Evolutionary conservation across 2,113 vertebrate species (phyloP), one percentile per base, ranked within the genome.

Genomic region (Carassius auratus): DNA sequence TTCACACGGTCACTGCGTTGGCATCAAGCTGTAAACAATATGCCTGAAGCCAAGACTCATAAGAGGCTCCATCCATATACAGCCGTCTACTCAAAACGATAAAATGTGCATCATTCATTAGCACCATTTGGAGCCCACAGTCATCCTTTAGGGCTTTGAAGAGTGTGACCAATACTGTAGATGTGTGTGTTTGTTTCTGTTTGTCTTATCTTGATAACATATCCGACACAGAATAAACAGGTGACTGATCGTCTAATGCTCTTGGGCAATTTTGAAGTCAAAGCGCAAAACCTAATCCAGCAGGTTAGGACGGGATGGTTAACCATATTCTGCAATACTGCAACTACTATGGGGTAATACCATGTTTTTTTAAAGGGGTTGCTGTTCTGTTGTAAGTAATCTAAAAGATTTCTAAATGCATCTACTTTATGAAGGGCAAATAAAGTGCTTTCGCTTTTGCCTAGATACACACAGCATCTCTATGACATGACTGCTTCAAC

Each of bases 31-130:
- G 45, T 82, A 82, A 82, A 82, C 64, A 71, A 26, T 71, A 64
- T 55, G 66, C 42, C 48, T 71, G 26, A 36, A 71, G 26, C 30
- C 80, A 71, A 48, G 19, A 82, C 26, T 69, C 79, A 45, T 21
- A 14, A 57, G 64, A 38, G 23, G 48, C 48, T 12, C 17, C 21
- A 5, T 64, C 36, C 14, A 15, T 26, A 38, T 66, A 81, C 45
- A 82, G 61, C 38, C 33, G 79, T 81, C 80, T 30, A 55, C 48
- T 57, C 23, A 71, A 33, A 52, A 71, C 79, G 71, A 82, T 71
- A 17, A 69, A 21, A 71, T 82, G 23, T 13, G 17, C 48, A 57
- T 30, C 80, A 52, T 82, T 71, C 80, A 52, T 82, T 71, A 52
- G 26, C 26, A 33, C 10, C 26, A 64, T 38, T 33, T 57, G 48